Evolutionary conservation across 2,797 vertebrate species (phyloP).

Genomic region (Ctenosaura bakeri): DNA sequence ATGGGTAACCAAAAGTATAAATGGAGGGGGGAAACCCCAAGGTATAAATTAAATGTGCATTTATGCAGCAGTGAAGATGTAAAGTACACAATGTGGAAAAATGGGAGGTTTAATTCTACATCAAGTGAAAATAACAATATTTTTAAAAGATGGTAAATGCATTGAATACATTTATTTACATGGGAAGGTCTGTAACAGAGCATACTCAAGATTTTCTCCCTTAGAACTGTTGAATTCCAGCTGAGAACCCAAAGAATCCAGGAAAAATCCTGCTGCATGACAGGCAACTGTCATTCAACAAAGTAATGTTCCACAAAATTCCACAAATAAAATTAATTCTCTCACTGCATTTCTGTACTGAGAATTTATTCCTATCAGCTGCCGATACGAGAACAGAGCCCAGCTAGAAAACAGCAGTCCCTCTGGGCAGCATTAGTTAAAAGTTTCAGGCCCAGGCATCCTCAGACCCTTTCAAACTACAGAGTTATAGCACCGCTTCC

Average conservation of each 20-base stretch:
- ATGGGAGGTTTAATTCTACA: slow-evolving; percentile 1
- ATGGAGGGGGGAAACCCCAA: not conserved
- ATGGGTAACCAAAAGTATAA: not conserved
- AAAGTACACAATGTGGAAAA: slow-evolving; percentile 38
- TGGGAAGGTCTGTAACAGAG: not conserved
- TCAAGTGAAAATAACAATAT: slow-evolving; percentile 28
- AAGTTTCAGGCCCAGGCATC: not conserved
- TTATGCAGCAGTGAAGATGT: not conserved
- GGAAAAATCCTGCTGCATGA: not conserved
- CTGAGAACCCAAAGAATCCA: not conserved
- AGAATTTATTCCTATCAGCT: not conserved
- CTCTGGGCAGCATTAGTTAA: not conserved
- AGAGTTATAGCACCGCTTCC: too few relatives aligned
- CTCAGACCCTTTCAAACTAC: too few relatives aligned
- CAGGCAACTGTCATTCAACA: not conserved
- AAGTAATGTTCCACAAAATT: not conserved
- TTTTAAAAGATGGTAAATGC: not conserved
- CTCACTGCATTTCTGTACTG: not conserved
- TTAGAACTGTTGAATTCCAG: not conserved
- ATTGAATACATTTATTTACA: not conserved
- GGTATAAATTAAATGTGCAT: slow-evolving; percentile 12
- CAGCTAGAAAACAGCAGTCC: not conserved
- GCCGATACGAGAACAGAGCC: not conserved
- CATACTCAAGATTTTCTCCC: not conserved
- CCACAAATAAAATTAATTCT: not conserved